Evolutionary conservation across 2,113 vertebrate species (phyloP).

Genomic region (Oenanthe melanoleuca): DNA sequence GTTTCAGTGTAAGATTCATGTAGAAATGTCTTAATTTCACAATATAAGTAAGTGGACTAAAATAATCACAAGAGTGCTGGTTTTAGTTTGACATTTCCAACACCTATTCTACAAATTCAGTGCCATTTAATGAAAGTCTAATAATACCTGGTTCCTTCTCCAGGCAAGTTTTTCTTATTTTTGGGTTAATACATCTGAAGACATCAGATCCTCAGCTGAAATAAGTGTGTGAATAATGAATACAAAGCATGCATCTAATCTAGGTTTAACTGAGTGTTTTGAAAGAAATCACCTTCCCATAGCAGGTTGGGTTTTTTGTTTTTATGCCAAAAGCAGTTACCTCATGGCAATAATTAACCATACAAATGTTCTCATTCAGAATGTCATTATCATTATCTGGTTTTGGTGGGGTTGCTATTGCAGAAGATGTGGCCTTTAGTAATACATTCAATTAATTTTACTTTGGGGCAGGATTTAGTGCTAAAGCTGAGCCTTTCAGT

Average conservation of each 20-base stretch:
- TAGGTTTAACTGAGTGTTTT: neutral
- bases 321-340: neutral
- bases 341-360: neutral
- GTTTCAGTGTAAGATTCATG: neutral
- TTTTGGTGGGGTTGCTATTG: neutral
- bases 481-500: neutral
- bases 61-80: neutral
- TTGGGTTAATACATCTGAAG: neutral
- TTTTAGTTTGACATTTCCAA: neutral
- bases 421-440: neutral
- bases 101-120: neutral
- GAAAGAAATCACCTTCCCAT: neutral
- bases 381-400: neutral
- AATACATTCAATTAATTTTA: neutral
- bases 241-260: neutral
- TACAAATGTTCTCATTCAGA: neutral
- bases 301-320: neutral
- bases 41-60: neutral
- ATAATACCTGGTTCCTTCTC: neutral
- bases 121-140: neutral
- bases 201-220: neutral
- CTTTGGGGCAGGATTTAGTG: neutral
- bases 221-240: neutral
- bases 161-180: neutral
- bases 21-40: neutral